These are phyloP conservation scores for Mnemiopsis leidyi DNA, from an alignment of 37 sponge, comb jelly and placozoan species.

Conservation along the genomic window DNA sequence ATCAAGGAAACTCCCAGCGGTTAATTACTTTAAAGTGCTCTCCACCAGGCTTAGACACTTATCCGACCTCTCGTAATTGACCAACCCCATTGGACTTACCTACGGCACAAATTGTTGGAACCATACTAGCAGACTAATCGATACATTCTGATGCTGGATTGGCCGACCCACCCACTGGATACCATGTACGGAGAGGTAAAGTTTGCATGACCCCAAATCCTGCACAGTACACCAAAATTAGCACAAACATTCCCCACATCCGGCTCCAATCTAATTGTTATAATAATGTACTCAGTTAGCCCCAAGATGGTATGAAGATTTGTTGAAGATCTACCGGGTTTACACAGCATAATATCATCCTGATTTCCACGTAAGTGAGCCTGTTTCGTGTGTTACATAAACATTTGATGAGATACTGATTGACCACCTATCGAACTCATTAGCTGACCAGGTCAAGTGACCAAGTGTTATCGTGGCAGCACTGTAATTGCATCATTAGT, in stretches of 20 bases:
- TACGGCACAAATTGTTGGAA: no score
- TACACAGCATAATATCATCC: no score
- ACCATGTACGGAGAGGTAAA: neutral
- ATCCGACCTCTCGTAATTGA: neutral
- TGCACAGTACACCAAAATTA: neutral
- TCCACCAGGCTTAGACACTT: neutral
- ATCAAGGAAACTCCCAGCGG: neutral
- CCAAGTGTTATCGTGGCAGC: neutral
- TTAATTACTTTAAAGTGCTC: neutral
- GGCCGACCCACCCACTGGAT: no score
- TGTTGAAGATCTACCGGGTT: no score
- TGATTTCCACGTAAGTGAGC: no score
- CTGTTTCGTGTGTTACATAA: no score
- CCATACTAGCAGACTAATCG: neutral
- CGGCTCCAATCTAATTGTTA: neutral
- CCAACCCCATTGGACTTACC: no score
- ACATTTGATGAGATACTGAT: no score
- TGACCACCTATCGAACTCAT: no score
- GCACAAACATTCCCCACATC: neutral
- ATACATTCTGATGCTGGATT: neutral
- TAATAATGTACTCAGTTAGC: neutral
- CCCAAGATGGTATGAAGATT: no score
- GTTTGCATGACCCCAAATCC: neutral
- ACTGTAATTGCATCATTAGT: neutral
- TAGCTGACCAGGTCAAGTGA: no score